Base-by-base conservation (phyloP, 2,888 invertebrate species). In the Patella depressa region DNA sequence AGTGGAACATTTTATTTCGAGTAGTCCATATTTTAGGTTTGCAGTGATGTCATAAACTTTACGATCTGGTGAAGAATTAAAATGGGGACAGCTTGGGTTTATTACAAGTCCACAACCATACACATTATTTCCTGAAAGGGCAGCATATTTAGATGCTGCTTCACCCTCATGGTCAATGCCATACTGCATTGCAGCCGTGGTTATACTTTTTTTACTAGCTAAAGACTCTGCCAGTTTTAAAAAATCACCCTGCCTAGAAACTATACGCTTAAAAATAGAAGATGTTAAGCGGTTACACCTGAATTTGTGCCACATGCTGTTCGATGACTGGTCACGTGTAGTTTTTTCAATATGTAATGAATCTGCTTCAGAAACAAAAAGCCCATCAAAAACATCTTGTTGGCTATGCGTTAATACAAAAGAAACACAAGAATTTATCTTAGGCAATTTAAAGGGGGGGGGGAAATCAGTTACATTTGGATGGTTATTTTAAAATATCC, bases 231-330 rank as follows among this genome's bases (percentile, higher is more conserved):
- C 45, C 29, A n/a, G 19, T 19, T 53, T 12, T 53, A 19, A 19
- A 19, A n/a, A 72, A n/a, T 19, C 53, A 19, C 54, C 24, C 12
- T 72, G 17, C 45, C 54, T 53, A 53, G 45, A 19, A 72, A 72
- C 7, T 34, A 53, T 17, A 53, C 72, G 72, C 72, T 53, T 45
- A 53, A 45, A 11, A 57, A 45, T n/a, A 11, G 72, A 72, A 19
- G 72, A 45, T 1, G 72, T 72, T 17, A 53, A 17, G 12, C 72
- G 45, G 34, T 72, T 45, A 29, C 17, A 72, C n/a, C 53, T 72
- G 12, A 72, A 45, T 17, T 45, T 72, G 53, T 72, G 72, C 72
- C 72, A 72, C 53, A 53, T 72, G 11, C 53, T 45, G 45, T 45
- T 72, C 4, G n/a, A n/a, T 14, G 72, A 29, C 17, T 72, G 72